Evolutionary conservation across 2,113 vertebrate species (phyloP), one percentile per base, ranked within the genome.

Genomic region (Brachypodius melanocephalos): DNA sequence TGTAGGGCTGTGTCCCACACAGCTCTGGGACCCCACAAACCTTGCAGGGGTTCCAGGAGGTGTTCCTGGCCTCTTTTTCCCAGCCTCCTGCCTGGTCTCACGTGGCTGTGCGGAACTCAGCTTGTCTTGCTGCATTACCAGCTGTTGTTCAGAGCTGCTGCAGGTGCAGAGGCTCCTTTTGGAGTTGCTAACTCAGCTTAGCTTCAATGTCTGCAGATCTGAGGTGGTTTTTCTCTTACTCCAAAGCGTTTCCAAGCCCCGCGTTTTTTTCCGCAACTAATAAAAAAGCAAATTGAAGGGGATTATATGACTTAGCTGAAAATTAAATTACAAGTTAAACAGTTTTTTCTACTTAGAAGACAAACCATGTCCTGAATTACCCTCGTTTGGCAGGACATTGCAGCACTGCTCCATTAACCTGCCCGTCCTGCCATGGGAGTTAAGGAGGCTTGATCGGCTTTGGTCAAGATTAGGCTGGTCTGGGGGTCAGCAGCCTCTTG

Each of bases 361-460:
- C 51, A 66, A 59, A 66, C 43, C 0, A 3, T 76, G 54, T 65
- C 86, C 76, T 8, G 31, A 36, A 12, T 83, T 86, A 61, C 49
- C 78, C 42, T 85, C 2, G 0, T 54, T 74, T 54, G 88, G 82
- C 88, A 77, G 82, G 51, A 34, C 74, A 8, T 16, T 42, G 67
- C 42, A 66, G 77, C 74, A 5, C 34, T 18, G 1, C 45, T 68
- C 42, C 52, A 4, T 4, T 68, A 54, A 72, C 82, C 82, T 88
- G 46, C 55, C 54, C 0, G 0, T 26, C 9, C 17, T 52, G 45
- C 48, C 28, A 22, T 0, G 0, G 78, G 48, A 63, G 34, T 26
- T 68, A 28, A 71, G 58, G 67, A 2, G 0, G 31, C 77, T 77
- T 87, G 49, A 57, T 77, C 6, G 0, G 49, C 89, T 94, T 84